Conservation (phyloP, 1,140 invertebrate genomes). For the Platyura marginata region DNA sequence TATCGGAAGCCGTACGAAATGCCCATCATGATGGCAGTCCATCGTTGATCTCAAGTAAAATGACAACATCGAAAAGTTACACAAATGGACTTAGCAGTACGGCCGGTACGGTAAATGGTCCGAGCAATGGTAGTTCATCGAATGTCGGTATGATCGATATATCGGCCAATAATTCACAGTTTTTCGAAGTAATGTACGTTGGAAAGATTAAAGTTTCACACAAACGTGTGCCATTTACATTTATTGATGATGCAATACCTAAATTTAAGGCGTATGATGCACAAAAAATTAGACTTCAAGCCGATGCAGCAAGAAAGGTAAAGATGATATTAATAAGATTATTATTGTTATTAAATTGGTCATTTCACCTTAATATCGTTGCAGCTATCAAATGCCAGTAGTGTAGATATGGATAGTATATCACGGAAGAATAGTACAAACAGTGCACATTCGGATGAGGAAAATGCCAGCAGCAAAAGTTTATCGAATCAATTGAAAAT, state of each 20-base stretch:
- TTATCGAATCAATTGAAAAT: background rate
- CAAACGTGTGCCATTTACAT: slow-evolving; percentile 65
- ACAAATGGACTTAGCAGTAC: slow-evolving; percentile 22
- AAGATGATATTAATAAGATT: too few relatives aligned
- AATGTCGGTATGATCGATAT: slow-evolving; percentile 49
- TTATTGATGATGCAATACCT: slow-evolving; percentile 77
- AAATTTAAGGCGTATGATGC: slow-evolving; percentile 66
- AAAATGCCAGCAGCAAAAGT: background rate
- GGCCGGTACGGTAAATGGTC: slow-evolving; percentile 20
- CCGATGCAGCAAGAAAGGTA: background rate
- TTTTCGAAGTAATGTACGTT: slow-evolving; percentile 73
- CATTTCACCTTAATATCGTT: too few relatives aligned
- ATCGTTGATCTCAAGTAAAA: slow-evolving; percentile 18
- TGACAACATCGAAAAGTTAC: slow-evolving; percentile 23
- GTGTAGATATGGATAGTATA: background rate
- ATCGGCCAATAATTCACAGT: slow-evolving; percentile 65
- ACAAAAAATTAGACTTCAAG: slow-evolving; percentile 35
- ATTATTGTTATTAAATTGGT: too few relatives aligned
- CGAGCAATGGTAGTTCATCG: slow-evolving; percentile 18
- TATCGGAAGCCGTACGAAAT: slow-evolving; percentile 17
- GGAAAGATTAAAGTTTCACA: slow-evolving; percentile 73
- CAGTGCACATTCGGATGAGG: slow-evolving; percentile 1
- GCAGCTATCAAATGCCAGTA: background rate
- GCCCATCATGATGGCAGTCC: slow-evolving; percentile 22
- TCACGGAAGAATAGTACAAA: background rate